Conservation (phyloP, 2,113 vertebrate species). For the Odontophorus gujanensis region DNA sequence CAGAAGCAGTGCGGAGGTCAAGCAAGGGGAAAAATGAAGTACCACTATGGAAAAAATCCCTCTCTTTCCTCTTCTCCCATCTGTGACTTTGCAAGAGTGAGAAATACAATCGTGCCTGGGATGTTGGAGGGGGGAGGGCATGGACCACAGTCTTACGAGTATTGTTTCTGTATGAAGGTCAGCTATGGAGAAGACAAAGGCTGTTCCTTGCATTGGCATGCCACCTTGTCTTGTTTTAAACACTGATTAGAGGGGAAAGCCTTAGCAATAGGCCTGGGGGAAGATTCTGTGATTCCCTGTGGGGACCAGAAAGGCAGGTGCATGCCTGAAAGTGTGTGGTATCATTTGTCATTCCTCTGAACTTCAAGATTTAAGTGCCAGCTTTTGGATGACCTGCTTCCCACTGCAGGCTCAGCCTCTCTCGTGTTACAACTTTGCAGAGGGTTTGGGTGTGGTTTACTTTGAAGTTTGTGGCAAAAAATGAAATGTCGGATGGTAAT, state of each 20-base stretch:
- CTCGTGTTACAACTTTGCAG: fast-evolving
- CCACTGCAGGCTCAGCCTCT: background rate
- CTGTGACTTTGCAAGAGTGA: background rate
- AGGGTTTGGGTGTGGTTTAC: background rate
- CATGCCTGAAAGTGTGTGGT: fast-evolving
- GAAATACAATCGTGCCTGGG: background rate
- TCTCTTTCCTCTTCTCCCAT: background rate
- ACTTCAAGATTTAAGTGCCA: background rate
- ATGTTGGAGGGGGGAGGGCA: background rate
- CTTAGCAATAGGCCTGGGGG: background rate
- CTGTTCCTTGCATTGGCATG: background rate
- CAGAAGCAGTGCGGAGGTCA: background rate
- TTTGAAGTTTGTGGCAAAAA: slow-evolving; percentile 55
- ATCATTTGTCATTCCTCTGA: fast-evolving
- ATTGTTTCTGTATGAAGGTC: background rate
- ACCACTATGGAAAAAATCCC: background rate
- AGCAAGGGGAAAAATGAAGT: background rate
- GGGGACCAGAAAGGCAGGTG: background rate
- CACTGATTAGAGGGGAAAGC: background rate
- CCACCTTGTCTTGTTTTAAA: background rate
- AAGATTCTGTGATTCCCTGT: background rate
- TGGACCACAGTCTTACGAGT: background rate
- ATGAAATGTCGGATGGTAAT: background rate
- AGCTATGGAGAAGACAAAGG: background rate
- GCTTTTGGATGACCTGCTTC: background rate